Conservation (phyloP, 2,113 vertebrate species). For the Ictidomys tridecemlineatus region DNA sequence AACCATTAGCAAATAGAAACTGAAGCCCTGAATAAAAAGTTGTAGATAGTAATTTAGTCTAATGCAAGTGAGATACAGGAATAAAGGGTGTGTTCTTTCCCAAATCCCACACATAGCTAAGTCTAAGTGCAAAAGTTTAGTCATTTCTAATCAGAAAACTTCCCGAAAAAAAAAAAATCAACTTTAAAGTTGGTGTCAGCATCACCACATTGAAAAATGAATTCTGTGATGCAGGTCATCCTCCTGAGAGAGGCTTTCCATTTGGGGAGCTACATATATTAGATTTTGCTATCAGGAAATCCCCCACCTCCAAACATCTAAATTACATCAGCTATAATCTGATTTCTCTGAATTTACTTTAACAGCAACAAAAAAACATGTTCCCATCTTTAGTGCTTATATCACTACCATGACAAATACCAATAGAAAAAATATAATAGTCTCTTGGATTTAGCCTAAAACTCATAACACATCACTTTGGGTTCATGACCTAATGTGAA, state of each 20-base stretch:
- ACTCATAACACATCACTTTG: slow-evolving; percentile 17
- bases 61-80: background rate
- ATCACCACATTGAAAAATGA: slow-evolving; percentile 55
- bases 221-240: slow-evolving; percentile 55
- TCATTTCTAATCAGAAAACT: background rate
- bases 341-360: slow-evolving; percentile 73
- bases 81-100: background rate
- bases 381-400: slow-evolving; percentile 52
- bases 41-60: background rate
- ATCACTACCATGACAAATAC: slow-evolving; percentile 51
- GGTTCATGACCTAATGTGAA: slow-evolving; percentile 50
- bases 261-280: slow-evolving; percentile 47
- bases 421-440: slow-evolving; percentile 32
- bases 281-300: slow-evolving; percentile 75
- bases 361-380: slow-evolving; percentile 65
- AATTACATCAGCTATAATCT: slow-evolving; percentile 78
- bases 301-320: slow-evolving; percentile 69
- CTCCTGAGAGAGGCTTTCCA: slow-evolving; percentile 28
- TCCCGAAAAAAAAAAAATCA: background rate
- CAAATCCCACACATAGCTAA: background rate
- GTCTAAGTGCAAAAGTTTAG: background rate
- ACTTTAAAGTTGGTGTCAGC: slow-evolving; percentile 60
- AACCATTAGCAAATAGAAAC: background rate
- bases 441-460: slow-evolving; percentile 42
- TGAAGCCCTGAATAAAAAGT: background rate